These are phyloP conservation scores for Blennius ocellaris DNA, from an alignment of 2,113 vertebrate species.

Conservation along the genomic window DNA sequence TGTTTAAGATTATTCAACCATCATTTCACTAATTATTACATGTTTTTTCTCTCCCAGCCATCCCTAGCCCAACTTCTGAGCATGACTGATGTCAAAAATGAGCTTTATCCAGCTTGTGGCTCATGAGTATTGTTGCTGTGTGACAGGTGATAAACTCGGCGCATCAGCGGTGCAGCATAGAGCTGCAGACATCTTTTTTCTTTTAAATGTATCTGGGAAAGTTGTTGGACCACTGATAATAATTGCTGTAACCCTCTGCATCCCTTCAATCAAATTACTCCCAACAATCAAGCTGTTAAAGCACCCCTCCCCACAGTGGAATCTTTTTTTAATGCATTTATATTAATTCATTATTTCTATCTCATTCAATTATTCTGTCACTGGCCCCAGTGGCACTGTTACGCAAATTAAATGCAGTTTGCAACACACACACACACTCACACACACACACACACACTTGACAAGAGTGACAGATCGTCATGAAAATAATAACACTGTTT, in stretches of 20 bases:
- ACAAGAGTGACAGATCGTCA: slow-evolving; percentile 63
- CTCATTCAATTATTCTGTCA: slow-evolving; percentile 61
- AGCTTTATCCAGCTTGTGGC: slow-evolving; percentile 21
- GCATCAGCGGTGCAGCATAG: slow-evolving; percentile 19
- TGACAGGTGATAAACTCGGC: slow-evolving; percentile 33
- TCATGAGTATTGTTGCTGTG: slow-evolving; percentile 46
- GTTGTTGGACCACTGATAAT: slow-evolving; percentile 36
- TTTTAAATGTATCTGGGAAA: slow-evolving; percentile 25
- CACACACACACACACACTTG: slow-evolving; percentile 7
- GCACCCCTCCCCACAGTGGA: slow-evolving; percentile 26
- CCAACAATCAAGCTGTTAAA: slow-evolving; percentile 49
- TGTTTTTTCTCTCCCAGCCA: slow-evolving; percentile 6
- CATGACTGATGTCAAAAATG: slow-evolving; percentile 31
- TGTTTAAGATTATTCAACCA: slow-evolving; percentile 10
- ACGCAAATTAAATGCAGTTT: slow-evolving; percentile 60
- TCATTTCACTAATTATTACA: slow-evolving; percentile 35
- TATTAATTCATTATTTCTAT: slow-evolving; percentile 63
- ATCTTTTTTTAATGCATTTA: slow-evolving; percentile 58
- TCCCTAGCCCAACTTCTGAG: slow-evolving; percentile 28
- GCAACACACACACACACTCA: not conserved
- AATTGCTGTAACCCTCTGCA: slow-evolving; percentile 30
- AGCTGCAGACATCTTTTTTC: slow-evolving; percentile 1
- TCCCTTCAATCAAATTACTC: slow-evolving; percentile 50
- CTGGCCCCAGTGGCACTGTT: slow-evolving; percentile 41
- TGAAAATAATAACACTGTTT: slow-evolving; percentile 72